Evolutionary conservation across 1,140 invertebrate genomes (phyloP), one percentile per base, ranked within the genome.

Genomic region (Metaphire vulgaris): DNA sequence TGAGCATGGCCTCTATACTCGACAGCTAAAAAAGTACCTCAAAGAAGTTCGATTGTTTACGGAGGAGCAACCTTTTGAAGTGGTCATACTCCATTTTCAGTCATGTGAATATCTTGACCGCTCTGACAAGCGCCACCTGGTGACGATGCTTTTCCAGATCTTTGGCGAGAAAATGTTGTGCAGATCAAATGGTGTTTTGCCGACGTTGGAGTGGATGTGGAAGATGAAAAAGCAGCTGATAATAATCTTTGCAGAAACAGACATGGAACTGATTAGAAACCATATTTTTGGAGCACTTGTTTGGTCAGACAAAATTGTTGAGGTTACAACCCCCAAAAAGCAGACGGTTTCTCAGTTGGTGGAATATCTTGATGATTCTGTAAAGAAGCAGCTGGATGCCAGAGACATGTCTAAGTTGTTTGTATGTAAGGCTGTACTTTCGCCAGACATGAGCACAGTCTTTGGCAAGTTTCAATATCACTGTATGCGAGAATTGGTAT

Each of bases 1-100:
- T 0, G 77, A 78, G 69, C 77, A 78, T 74, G 77, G 77, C 6
- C 77, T 78, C 56, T 78, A 78, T 56, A 78, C 73, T 28, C 72
- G 77, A n/a, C 68, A 64, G 64, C 56, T 78, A 28, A 75, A 69
- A 64, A 33, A 33, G 30, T 78, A 78, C 69, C 34, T 78, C 65
- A 74, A 75, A n/a, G 73, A 78, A 65, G 65, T 78, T 21, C 68
- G 56, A 29, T 31, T 74, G 33, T 78, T 78, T 33, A 33, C 75
- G 2, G 77, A 78, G 56, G 73, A 65, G 2, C 77, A 78, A 26
- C 67, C 33, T n/a, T 66, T 64, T 21, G 77, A 78, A 31, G 77
- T 78, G 6, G 69, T 71, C 33, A 26, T 78, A 0, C 31, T 78
- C 30, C 77, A 78, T 33, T 74, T 78, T 68, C 66, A 69, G 34